A percentile compares a stretch with the other conserved stretches of the same genome.
These are phyloP conservation scores for Homalodisca vitripennis DNA, from an alignment of 1,140 invertebrate species.

Conservation along the genomic window DNA sequence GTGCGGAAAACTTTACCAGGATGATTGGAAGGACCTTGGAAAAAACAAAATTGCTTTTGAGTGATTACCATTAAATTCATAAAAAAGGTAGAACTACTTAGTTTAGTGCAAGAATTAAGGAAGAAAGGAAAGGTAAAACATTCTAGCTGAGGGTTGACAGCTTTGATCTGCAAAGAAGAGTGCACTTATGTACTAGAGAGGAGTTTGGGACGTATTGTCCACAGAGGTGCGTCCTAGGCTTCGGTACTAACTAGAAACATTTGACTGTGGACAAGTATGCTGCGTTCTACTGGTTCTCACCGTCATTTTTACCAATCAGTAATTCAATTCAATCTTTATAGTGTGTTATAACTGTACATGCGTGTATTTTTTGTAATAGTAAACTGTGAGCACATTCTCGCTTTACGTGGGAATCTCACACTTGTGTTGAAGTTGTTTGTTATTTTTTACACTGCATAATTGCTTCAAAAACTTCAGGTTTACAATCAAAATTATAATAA, in stretches of 20 bases:
- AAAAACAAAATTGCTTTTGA: not conserved
- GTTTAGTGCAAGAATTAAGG: not conserved
- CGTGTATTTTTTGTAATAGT: not conserved
- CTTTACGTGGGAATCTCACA: not conserved
- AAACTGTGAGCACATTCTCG: not conserved
- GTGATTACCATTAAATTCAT: not conserved
- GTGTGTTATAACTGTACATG: not conserved
- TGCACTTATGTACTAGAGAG: not conserved
- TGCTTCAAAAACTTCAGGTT: no score
- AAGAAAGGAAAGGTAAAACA: not conserved
- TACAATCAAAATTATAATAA: no score
- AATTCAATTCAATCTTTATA: not conserved
- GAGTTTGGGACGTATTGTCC: not conserved
- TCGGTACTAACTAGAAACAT: not conserved
- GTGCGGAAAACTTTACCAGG: not conserved
- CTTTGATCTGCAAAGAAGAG: not conserved
- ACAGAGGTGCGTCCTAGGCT: not conserved
- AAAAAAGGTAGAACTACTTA: no score
- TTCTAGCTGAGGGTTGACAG: not conserved
- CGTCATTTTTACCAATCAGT: not conserved
- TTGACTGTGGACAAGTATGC: not conserved
- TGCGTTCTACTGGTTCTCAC: not conserved
- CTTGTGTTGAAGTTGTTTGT: not conserved
- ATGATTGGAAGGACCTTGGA: not conserved
- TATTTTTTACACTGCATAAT: not conserved